phyloP scores from a whole-genome alignment of 2,888 invertebrate genomes.

The Metacarcinus magister region DNA sequence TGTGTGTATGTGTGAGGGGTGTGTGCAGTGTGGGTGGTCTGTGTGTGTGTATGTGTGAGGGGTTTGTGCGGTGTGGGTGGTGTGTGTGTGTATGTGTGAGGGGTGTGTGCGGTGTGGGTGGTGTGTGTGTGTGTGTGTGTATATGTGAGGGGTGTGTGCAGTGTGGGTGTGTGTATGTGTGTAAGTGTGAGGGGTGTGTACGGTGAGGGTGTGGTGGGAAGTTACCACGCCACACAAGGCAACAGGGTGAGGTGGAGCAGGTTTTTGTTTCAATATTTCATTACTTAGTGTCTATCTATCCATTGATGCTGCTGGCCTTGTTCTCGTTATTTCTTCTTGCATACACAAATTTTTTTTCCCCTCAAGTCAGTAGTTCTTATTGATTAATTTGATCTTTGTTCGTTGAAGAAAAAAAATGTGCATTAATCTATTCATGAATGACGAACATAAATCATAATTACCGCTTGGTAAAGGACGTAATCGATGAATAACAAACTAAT shows the following conservation, averaged over 20 bases:
- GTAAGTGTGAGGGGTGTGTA: not conserved
- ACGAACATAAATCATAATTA: not conserved
- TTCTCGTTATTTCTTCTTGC: not conserved
- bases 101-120: not conserved
- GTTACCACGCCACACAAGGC: not conserved
- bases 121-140: slow-evolving; percentile 9
- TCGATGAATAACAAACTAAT: no score
- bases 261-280: not conserved
- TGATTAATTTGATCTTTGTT: not conserved
- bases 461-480: no score
- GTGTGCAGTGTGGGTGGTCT: not conserved
- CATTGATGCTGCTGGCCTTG: not conserved
- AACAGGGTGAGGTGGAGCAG: not conserved
- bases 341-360: not conserved
- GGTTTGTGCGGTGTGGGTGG: not conserved
- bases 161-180: no score
- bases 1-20: not conserved
- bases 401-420: not conserved
- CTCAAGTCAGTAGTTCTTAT: not conserved
- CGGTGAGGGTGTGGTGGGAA: not conserved
- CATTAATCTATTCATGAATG: not conserved
- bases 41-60: not conserved
- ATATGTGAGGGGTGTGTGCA: not conserved
- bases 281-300: not conserved
- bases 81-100: slow-evolving; percentile 33